Base-by-base conservation (phyloP, 2,113 vertebrate species). In the Orycteropus afer region DNA sequence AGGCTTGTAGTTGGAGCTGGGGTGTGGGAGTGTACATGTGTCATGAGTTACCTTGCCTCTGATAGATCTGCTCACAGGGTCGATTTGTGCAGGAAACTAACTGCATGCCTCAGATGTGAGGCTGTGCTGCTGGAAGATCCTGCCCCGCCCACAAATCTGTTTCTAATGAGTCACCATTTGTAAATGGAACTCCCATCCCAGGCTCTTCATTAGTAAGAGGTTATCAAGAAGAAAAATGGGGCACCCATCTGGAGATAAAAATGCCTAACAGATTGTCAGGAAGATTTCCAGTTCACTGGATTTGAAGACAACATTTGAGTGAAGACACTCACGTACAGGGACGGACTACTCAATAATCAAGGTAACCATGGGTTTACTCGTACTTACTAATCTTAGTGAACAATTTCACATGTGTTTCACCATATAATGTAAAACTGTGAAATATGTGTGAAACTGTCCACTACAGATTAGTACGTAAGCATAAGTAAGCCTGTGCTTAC, bases 181-280 rank as follows among this genome's bases (percentile, higher is more conserved):
- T 97, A 93, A 96, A 95, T 94, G 96, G 97, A 94, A 83, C 94
- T 96, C 96, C 93, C 96, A 94, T 92, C 71, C 79, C 96, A 69
- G 92, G 82, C 82, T 94, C 95, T 97, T 97, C 82, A 91, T 96
- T 95, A 97, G 95, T 71, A 89, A 95, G 53, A 95, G 95, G 93
- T 96, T 95, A 97, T 97, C 97, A 74, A 90, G 91, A 97, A 97
- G 97, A 96, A 97, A 97, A 96, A 97, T 89, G 93, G 95, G 90
- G 92, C 94, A 95, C n/a, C 96, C 95, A 96, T 94, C 94, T 96
- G 96, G 93, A 96, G 95, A 97, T 96, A 94, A 96, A 96, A 96
- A 96, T 90, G 86, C 76, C 90, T 57, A 96, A 93, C 95, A 97
- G 95, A 96, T 84, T 96, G 88, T 90, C 94, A 89, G 92, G 90